Evolutionary conservation across 2,888 invertebrate species (phyloP), one percentile per base, ranked within the genome.

Genomic region (Agonum fuliginosum): DNA sequence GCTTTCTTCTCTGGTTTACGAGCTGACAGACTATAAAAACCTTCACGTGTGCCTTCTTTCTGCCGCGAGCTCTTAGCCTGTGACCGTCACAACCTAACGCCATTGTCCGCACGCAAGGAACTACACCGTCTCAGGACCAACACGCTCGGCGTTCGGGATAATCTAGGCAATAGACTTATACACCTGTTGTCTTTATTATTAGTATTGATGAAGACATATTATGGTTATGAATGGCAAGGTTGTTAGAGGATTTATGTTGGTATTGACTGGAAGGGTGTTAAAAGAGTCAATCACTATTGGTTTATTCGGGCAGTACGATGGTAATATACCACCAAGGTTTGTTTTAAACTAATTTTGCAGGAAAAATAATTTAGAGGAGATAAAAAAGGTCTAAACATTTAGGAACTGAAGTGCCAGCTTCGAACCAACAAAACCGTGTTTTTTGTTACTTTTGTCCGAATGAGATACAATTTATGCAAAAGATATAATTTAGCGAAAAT

Each of bases 1-100:
- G n/a, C n/a, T n/a, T n/a, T n/a, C n/a, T n/a, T n/a, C n/a, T n/a
- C 65, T 71, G 71, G 27, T 72, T 72, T 72, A 72, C 72, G 72
- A 72, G 24, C 72, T 72, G 72, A 17, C 54, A 72, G 72, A 72
- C 72, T 54, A 72, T 72, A 72, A 72, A 72, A 72, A 72, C 51
- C 51, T 72, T 72, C 34, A 72, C 72, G 71, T 72, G 30, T 72
- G 54, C 54, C 54, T 72, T 72, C 72, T 72, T 72, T 72, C 72
- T 34, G 37, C 51, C 48, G 51, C 19, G 12, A 14, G 17, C 17
- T 17, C 46, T 71, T 22, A 71, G 51, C 24, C 30, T 19, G 30
- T 71, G 71, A 71, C 30, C 34, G 24, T n/a, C n/a, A n/a, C n/a
- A n/a, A n/a, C n/a, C n/a, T n/a, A 2, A 30, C 14, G 6, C 24